Evolutionary conservation across 30 jellyfish, hydroid and myxozoan species (phyloP), one percentile per base, ranked within the genome.

Genomic region (Turritopsis rubra): DNA sequence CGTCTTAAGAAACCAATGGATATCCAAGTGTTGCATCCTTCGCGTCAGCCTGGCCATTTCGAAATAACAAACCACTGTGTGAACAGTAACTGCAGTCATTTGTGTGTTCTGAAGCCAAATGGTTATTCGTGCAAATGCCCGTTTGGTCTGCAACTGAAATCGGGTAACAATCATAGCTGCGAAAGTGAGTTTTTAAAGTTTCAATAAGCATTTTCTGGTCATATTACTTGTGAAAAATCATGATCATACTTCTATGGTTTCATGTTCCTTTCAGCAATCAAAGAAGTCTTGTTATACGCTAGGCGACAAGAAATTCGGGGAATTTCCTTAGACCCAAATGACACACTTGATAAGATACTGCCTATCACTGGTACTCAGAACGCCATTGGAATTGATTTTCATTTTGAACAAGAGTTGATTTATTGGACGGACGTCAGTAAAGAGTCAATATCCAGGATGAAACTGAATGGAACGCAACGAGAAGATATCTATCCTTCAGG

Each of bases 371-470:
- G 90, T 60, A 84, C 95, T 4, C 71, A 75, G 22, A 93, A 93
- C 83, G 98, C 98, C 22, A 89, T 89, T 60, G 98, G 95, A 5
- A 65, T 93, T 31, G 98, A 93, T 54, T 84, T 93, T 75, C 90
- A 93, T 54, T 84, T 83, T 66, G 74, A 52, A 23, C 25, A 71
- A 52, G 85, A 84, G 16, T 66, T 27, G 18, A 79, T 93, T 8
- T 93, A 84, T 81, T 93, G 98, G 98, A 81, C 95, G 60, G 98
- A 93, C 75, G 98, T 93, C 66, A 88, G 85, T 78, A 53, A 86
- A 68, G 98, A 93, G 78, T 81, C 96, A 18, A 88, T 93, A 18
- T 83, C 80, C 52, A 79, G 96, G 66, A 70, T 93, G 16, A 60
- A 52, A 27, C 30, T 77, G 21, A 88, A 93, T 72, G 98, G 98